These are phyloP conservation scores for Apoda limacodes DNA, from an alignment of 2,888 invertebrate genomes.

Conservation along the genomic window DNA sequence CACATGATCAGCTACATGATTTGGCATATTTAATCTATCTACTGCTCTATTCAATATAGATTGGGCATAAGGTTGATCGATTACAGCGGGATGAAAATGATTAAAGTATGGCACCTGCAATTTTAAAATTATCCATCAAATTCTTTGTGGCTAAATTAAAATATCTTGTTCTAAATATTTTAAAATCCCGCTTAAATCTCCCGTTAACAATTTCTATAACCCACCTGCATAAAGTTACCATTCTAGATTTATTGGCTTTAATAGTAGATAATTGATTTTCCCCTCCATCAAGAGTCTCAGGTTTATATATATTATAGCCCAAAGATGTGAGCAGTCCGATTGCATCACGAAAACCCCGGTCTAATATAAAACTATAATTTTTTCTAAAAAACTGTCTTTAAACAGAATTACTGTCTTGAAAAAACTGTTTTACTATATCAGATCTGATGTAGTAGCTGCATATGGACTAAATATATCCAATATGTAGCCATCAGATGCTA, in stretches of 20 bases:
- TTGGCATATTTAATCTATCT: slow-evolving; percentile 3
- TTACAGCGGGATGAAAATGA: slow-evolving; percentile 9
- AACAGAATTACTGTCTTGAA: no score
- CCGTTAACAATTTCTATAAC: slow-evolving; percentile 9
- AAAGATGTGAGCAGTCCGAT: background rate
- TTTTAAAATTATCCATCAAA: slow-evolving; percentile 12
- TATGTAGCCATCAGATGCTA: slow-evolving; percentile 8
- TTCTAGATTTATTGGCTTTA: slow-evolving; percentile 12
- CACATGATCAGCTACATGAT: slow-evolving; percentile 4
- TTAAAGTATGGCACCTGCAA: slow-evolving; percentile 13
- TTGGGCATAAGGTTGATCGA: slow-evolving; percentile 8
- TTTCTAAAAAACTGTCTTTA: no score
- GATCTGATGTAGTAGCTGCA: slow-evolving; percentile 13
- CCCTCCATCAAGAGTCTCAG: slow-evolving; percentile 9
- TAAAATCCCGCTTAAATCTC: slow-evolving; percentile 12
- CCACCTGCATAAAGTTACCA: slow-evolving; percentile 13
- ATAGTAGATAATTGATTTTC: slow-evolving; percentile 13
- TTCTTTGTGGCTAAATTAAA: slow-evolving; percentile 7
- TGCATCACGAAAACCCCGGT: slow-evolving; percentile 1
- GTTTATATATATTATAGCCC: slow-evolving; percentile 9
- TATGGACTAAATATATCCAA: slow-evolving; percentile 10
- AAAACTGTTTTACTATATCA: slow-evolving; percentile 12
- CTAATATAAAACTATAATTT: slow-evolving; percentile 10
- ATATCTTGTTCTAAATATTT: slow-evolving; percentile 12
- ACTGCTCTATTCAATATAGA: slow-evolving; percentile 2